phyloP scores from a whole-genome alignment of 1,140 invertebrate genomes.

The Drosophila elegans region DNA sequence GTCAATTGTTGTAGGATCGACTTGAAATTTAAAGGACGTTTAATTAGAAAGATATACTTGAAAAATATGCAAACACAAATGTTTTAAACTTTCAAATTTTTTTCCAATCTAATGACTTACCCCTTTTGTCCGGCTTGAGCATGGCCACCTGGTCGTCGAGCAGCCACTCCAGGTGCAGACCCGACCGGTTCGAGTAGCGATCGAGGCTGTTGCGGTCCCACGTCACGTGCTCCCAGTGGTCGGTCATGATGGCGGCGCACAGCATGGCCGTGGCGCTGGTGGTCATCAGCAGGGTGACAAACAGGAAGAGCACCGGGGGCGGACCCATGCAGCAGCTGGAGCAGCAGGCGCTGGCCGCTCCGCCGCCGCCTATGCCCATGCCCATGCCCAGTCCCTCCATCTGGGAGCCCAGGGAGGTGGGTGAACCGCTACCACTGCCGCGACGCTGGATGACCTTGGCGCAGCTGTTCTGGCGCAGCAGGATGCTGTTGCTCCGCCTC shows the following conservation, averaged over 20 bases:
- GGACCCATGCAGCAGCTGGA: conserved; percentile 80
- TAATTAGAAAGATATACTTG: too few species aligned
- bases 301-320: conserved; percentile 80
- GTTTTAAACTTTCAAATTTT: too few species aligned
- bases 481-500: conserved; percentile 77
- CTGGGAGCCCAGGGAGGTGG: conserved; percentile 74
- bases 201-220: conserved; percentile 89
- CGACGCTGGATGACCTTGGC: conserved; percentile 75
- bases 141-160: conserved; percentile 88
- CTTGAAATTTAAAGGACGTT: too few species aligned
- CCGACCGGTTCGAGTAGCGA: conserved; percentile 86
- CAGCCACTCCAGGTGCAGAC: conserved; percentile 87
- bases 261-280: conserved; percentile 90
- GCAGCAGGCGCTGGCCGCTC: conserved; percentile 68
- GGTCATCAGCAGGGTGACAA: conserved; percentile 85
- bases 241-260: conserved; percentile 92
- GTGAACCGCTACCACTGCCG: conserved; percentile 66
- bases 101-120: conserved; percentile 41
- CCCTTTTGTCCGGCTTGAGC: conserved; percentile 79
- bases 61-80: too few species aligned
- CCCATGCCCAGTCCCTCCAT: conserved; percentile 79
- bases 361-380: conserved; percentile 46
- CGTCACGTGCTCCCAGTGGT: conserved; percentile 93
- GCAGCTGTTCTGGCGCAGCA: conserved; percentile 80
- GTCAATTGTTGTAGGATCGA: too few species aligned